Conservation (phyloP, 2,888 invertebrate genomes). For the Cheilosia vulpina region DNA sequence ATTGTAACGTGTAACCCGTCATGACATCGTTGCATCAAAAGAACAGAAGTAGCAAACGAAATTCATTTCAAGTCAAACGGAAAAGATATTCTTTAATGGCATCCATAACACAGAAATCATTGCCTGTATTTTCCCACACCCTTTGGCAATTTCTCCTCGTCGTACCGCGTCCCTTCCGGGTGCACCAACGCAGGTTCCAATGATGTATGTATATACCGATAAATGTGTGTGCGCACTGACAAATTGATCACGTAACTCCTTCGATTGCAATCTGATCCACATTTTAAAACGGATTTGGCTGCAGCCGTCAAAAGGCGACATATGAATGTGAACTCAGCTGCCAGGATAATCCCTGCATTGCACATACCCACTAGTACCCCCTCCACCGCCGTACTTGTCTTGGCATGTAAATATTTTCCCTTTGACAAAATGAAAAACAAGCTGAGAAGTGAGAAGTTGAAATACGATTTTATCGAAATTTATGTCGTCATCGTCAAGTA, state of each 20-base stretch:
- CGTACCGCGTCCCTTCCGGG: neutral
- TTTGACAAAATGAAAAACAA: conserved; percentile 32
- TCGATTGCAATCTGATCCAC: conserved; percentile 72
- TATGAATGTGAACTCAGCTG: conserved; percentile 49
- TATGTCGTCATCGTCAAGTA: conserved; percentile 45
- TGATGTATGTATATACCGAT: conserved; percentile 1
- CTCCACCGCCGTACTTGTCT: neutral
- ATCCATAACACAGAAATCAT: conserved; percentile 45
- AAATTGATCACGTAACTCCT: conserved; percentile 72
- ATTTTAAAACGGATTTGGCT: conserved; percentile 58
- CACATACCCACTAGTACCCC: neutral
- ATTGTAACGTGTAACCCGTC: conserved; percentile 10
- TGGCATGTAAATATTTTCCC: conserved; percentile 60
- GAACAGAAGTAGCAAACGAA: neutral
- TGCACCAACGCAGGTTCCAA: conserved; percentile 2
- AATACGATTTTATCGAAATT: conserved; percentile 43
- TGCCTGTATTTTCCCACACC: conserved; percentile 12
- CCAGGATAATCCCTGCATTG: conserved; percentile 19
- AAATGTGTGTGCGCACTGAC: conserved; percentile 39
- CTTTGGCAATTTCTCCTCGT: neutral
- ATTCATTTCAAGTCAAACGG: conserved; percentile 39
- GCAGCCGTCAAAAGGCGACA: conserved; percentile 15
- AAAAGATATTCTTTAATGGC: conserved; percentile 41
- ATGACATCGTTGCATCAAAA: conserved; percentile 22
- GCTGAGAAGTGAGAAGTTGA: conserved; percentile 34